Conservation (phyloP, 1,140 invertebrate genomes). For the Physella acuta region DNA sequence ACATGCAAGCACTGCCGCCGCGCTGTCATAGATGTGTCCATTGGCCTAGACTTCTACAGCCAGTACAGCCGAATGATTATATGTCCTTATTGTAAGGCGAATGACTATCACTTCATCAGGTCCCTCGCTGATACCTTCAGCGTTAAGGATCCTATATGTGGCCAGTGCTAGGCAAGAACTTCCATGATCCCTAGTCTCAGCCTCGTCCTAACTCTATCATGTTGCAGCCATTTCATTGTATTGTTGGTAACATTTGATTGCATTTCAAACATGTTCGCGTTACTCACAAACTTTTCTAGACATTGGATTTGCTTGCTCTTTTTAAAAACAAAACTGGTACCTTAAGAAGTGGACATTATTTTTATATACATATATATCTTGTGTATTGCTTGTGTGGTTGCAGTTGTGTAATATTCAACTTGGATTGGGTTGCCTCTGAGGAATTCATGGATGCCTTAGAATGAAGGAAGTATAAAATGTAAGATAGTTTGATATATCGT, state of each 20-base stretch:
- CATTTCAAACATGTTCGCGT: not conserved
- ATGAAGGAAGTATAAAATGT: too few species aligned
- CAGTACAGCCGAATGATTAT: conserved; percentile 90
- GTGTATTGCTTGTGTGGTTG: too few species aligned
- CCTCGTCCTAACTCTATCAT: not conserved
- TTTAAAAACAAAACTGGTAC: too few species aligned
- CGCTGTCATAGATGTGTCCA: conserved; percentile 53
- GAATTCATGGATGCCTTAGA: too few species aligned
- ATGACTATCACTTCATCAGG: conserved; percentile 94
- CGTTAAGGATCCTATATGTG: conserved; percentile 50
- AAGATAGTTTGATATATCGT: too few species aligned
- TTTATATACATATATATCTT: too few species aligned
- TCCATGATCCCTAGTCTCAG: conserved; percentile 9
- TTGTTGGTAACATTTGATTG: not conserved
- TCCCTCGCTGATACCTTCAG: conserved; percentile 62
- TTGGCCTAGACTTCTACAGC: conserved; percentile 82
- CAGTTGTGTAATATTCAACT: too few species aligned
- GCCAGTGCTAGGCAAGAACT: conserved; percentile 14
- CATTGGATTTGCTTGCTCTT: too few species aligned
- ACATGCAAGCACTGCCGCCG: conserved; percentile 63
- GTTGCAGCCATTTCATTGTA: not conserved
- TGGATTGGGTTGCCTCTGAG: too few species aligned
- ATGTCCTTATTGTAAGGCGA: conserved; percentile 85
- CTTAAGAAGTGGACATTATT: too few species aligned
- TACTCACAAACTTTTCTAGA: too few species aligned